Percentiles rank a stretch among this genome's conserved stretches.
Conservation (phyloP, 2,113 vertebrate genomes). For the Vulpes lagopus region DNA sequence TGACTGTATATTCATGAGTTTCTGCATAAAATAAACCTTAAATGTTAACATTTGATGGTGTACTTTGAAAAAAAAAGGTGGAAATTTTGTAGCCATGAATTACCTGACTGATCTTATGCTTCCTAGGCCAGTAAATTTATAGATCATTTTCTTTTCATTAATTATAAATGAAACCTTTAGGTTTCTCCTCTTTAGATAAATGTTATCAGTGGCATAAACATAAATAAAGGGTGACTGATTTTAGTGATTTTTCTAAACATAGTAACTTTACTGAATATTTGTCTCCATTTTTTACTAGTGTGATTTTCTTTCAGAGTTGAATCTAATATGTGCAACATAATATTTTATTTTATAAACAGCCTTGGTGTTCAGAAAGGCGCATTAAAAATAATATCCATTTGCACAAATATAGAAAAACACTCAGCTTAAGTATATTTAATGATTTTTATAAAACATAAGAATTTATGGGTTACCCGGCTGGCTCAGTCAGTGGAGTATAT, state of each 20-base stretch:
- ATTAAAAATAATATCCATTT: not conserved
- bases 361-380: not conserved
- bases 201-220: not conserved
- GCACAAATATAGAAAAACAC: not conserved
- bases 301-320: not conserved
- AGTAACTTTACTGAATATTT: not conserved
- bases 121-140: not conserved
- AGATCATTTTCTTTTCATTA: slow-evolving; percentile 29
- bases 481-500: not conserved
- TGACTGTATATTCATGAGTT: not conserved
- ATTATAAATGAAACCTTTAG: slow-evolving; percentile 22
- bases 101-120: not conserved
- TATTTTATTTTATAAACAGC: not conserved
- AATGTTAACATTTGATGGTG: not conserved
- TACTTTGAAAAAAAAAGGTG: slow-evolving; percentile 43
- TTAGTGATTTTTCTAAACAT: not conserved
- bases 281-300: not conserved
- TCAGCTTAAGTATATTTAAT: not conserved
- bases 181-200: not conserved
- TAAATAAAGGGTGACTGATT: not conserved
- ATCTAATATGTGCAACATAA: not conserved
- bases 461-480: not conserved
- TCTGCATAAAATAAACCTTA: not conserved
- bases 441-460: not conserved
- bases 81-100: not conserved